A percentile compares a stretch with the other conserved stretches of the same genome.
Evolutionary conservation across 53 echinoderm and acorn worm genomes (phyloP).

Genomic region (Arbacia lixula): DNA sequence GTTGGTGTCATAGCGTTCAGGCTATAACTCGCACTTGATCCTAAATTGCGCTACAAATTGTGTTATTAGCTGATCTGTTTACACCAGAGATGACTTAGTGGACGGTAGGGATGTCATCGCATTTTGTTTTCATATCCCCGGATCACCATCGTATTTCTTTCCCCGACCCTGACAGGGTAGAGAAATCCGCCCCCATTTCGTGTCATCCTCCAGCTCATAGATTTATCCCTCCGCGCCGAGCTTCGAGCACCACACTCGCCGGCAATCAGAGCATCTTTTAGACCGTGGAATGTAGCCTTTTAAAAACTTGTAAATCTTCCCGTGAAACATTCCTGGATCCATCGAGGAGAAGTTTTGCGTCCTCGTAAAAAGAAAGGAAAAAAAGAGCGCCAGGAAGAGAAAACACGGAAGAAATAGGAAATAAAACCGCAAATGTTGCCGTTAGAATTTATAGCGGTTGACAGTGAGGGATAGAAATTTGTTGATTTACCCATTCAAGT

Average conservation of each 20-base stretch:
- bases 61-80: constrained; percentile 51
- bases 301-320: constrained; percentile 54
- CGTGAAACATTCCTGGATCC: constrained; percentile 13
- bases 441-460: constrained; percentile 33
- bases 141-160: constrained; percentile 16
- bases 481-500: constrained; percentile 37
- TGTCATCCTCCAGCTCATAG: too few species aligned
- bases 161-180: background rate
- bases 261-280: constrained; percentile 45
- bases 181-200: too few species aligned
- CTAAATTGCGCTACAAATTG: constrained; percentile 28
- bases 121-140: constrained; percentile 16
- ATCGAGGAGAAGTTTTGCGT: background rate
- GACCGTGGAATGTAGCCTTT: constrained; percentile 43
- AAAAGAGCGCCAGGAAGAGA: background rate
- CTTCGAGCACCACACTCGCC: constrained; percentile 27
- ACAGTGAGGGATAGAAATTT: constrained; percentile 22
- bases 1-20: too few species aligned
- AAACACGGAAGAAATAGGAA: background rate
- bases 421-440: background rate
- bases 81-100: constrained; percentile 38
- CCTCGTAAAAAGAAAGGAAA: background rate
- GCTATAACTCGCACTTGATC: too few species aligned
- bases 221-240: constrained; percentile 18
- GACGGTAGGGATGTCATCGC: constrained; percentile 28